Evolutionary conservation across 2,113 vertebrate species (phyloP).

Genomic region (Ammodytes marinus): DNA sequence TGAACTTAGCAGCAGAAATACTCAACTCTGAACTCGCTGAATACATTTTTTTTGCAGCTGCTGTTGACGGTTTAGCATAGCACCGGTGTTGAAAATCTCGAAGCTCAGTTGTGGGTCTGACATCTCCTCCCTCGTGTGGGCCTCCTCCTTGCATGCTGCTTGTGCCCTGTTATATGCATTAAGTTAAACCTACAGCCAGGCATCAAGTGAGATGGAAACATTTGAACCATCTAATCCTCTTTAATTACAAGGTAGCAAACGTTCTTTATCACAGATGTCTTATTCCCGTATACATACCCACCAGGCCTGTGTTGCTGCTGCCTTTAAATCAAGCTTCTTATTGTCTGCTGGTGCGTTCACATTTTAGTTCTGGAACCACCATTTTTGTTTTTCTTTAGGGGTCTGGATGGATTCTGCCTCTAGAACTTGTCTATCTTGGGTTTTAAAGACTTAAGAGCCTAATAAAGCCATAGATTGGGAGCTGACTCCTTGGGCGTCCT

Average conservation of each 20-base stretch:
- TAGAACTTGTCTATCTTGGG: not conserved
- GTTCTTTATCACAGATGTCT: constrained; percentile 24
- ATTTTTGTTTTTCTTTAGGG: not conserved
- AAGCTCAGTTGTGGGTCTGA: constrained; percentile 36
- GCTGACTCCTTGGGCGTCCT: not conserved
- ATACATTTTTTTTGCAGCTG: constrained; percentile 26
- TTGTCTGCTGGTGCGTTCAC: not conserved
- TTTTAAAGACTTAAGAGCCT: not conserved
- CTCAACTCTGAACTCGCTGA: constrained; percentile 32
- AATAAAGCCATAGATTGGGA: constrained; percentile 4
- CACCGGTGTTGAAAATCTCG: constrained; percentile 23
- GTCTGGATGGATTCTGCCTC: not conserved
- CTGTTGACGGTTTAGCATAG: constrained; percentile 6
- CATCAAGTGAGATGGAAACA: constrained; percentile 3
- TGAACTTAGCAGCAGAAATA: constrained; percentile 40
- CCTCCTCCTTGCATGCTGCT: constrained; percentile 42
- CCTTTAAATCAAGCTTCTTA: not conserved
- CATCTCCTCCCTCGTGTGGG: constrained; percentile 34
- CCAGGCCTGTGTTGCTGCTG: not conserved
- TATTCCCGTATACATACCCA: not conserved
- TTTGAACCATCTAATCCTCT: constrained; percentile 23
- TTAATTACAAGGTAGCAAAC: constrained; percentile 23
- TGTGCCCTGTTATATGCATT: constrained; percentile 51
- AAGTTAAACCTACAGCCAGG: constrained; percentile 28
- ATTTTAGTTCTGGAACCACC: not conserved